Conservation (phyloP, 2,113 vertebrate genomes). For the Orycteropus afer region DNA sequence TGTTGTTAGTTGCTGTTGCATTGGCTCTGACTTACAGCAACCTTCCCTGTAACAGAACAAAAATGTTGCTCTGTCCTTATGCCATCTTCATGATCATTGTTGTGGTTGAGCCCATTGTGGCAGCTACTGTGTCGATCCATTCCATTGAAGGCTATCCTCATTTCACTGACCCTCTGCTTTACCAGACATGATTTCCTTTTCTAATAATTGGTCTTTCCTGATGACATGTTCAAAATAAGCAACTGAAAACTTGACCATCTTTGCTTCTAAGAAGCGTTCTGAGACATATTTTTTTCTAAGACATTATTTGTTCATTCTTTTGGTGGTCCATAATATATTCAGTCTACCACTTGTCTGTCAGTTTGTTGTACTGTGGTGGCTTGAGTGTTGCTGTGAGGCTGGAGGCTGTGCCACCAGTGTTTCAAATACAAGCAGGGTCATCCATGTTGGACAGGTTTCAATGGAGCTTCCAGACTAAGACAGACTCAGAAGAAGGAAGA, state of each 20-base stretch:
- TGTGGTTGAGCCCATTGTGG: background rate
- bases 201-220: background rate
- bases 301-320: background rate
- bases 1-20: background rate
- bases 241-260: background rate
- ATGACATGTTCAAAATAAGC: background rate
- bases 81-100: background rate
- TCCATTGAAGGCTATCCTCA: background rate
- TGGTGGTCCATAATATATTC: background rate
- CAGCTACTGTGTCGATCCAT: background rate
- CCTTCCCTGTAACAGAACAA: background rate
- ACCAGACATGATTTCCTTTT: background rate
- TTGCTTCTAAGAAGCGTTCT: background rate
- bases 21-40: background rate
- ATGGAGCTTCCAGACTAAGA: too few relatives aligned
- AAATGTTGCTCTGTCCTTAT: background rate
- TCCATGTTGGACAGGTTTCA: too few relatives aligned
- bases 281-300: background rate
- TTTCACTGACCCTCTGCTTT: background rate
- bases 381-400: too few relatives aligned
- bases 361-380: too few relatives aligned
- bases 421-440: too few relatives aligned
- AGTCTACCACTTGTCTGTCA: too few relatives aligned
- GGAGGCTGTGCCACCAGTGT: too few relatives aligned
- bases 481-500: too few relatives aligned